These are phyloP conservation scores for Argyrosomus regius DNA, from an alignment of 2,797 vertebrate genomes.

Conservation along the genomic window DNA sequence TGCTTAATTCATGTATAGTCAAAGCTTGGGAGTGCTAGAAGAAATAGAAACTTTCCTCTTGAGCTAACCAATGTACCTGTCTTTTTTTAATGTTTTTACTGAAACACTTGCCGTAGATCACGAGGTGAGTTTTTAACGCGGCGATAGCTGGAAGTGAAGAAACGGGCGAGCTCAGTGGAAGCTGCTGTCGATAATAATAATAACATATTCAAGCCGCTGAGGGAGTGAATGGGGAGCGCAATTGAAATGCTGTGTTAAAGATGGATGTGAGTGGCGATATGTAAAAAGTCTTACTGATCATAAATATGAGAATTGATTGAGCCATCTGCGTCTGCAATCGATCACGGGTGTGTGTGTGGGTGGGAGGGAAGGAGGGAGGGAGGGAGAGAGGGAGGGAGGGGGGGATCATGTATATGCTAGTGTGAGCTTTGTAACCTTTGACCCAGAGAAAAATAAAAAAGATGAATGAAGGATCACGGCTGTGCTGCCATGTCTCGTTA, in stretches of 20 bases:
- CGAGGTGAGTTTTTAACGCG: constrained; percentile 65
- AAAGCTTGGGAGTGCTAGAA: constrained; percentile 68
- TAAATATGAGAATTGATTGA: constrained; percentile 53
- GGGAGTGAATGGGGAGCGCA: constrained; percentile 14
- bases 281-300: constrained; percentile 63
- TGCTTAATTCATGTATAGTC: constrained; percentile 72
- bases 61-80: constrained; percentile 71
- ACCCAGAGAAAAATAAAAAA: constrained; percentile 78
- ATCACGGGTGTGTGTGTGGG: constrained; percentile 49
- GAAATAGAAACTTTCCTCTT: constrained; percentile 72
- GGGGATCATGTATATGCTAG: constrained; percentile 57
- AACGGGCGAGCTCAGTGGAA: background rate
- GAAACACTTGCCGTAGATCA: constrained; percentile 67
- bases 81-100: constrained; percentile 82
- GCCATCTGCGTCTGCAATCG: constrained; percentile 48
- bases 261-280: constrained; percentile 37
- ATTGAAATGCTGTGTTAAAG: constrained; percentile 39
- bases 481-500: constrained; percentile 56
- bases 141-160: constrained; percentile 58
- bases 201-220: constrained; percentile 9
- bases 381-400: background rate
- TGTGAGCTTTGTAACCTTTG: constrained; percentile 76
- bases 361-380: background rate
- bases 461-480: constrained; percentile 69
- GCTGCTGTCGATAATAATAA: background rate